Evolutionary conservation across 2,797 vertebrate species (phyloP), one percentile per base, ranked within the genome.

Genomic region (Neopelma chrysocephalum): DNA sequence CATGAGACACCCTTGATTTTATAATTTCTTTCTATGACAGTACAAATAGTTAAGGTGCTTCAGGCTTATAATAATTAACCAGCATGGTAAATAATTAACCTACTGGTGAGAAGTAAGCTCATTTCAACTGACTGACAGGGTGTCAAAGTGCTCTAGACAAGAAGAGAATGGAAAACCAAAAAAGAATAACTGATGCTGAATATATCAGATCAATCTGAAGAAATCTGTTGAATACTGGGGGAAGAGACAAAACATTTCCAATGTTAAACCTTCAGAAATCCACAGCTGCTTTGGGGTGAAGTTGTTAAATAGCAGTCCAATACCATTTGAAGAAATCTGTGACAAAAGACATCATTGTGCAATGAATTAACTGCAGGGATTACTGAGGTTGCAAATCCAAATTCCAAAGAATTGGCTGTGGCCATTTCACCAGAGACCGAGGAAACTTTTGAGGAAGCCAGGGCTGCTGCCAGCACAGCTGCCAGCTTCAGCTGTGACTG

Each of bases 31-130:
- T 78, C 42, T 88, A 3, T 73, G 56, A 45, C 21, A 61, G 26
- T 85, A 58, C 34, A 66, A 93, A 47, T 43, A 80, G n/a, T 51
- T 77, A 68, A 78, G 69, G 26, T 53, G 6, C 32, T 71, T 89
- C 34, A 75, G 60, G 11, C 8, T 81, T 40, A 40, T 40, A 94
- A 89, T 87, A 77, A 92, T 92, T 91, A 93, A 79, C 73, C 27
- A 42, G 12, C 10, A 29, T 34, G 15, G 82, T 90, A 87, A 85
- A 95, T 80, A 89, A 86, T 87, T 94, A 95, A 93, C 64, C 32
- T 48, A 18, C 53, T 18, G 15, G 14, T 54, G 38, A 80, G 31
- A 80, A 80, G 23, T 40, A 29, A 53, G 51, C 11, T 91, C 12
- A 38, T 89, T 84, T 91, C 31, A 57, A 15, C 42, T 69, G 32